Evolutionary conservation across 2,113 vertebrate species (phyloP), one percentile per base, ranked within the genome.

Genomic region (Peromyscus californicus): DNA sequence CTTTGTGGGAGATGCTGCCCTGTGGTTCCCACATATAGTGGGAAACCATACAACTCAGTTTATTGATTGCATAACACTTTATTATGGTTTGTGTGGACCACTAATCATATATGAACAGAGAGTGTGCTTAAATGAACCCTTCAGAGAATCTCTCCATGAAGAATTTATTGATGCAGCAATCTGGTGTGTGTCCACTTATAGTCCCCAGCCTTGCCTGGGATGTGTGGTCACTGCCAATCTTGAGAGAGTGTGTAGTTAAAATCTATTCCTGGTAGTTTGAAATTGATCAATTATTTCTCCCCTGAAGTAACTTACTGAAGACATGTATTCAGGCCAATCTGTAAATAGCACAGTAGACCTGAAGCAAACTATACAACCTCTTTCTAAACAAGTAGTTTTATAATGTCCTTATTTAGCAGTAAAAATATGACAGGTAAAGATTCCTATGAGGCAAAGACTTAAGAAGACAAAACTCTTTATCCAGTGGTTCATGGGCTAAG

Each of bases 161-260:
- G 33, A 82, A 82, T 86, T 89, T 76, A 26, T 70, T 91, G 42
- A 70, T 54, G 42, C 70, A 72, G 80, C 39, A 91, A 8, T 36
- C 22, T 93, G 22, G 42, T 90, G n/a, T 79, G 51, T 93, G 22
- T 86, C 36, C 69, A 78, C 45, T 94, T 80, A 63, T 26, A 94
- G n/a, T 16, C 8, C 8, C 16, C 74, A 80, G 86, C 19, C 74
- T 74, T 24, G 83, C 57, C 54, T 79, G 51, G 33, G 10, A 75
- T 69, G 45, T 61, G 19, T 79, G 36, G 24, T 86, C 8, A 80
- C 15, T 63, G 57, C 31, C 51, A 87, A 33, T 93, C 89, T 57
- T 91, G 26, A 31, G 88, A 51, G 80, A 57, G 33, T 72, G 67
- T 84, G 70, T 39, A 95, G 22, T 94, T 93, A 88, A 94, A 80